Base-by-base conservation (phyloP, 2,888 invertebrate genomes). In the Platerodrilus igneus region DNA sequence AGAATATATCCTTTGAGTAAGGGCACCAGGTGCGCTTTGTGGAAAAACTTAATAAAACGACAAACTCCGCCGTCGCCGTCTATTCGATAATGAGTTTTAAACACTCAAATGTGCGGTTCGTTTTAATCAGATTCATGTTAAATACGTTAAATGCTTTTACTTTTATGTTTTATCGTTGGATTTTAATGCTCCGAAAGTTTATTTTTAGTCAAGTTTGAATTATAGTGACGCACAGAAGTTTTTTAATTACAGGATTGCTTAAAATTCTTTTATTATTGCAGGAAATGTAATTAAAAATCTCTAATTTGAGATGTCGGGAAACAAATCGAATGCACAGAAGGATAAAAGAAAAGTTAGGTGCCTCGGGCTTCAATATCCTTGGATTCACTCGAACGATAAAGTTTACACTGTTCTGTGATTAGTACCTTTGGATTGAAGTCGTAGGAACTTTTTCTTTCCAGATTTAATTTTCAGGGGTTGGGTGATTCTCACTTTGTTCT, bases 11-110 rank as follows among this genome's bases (percentile, higher is more conserved):
- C 21, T 39, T 29, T 30, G 35, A 44, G 32, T 33, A 44, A 41
- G 42, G 32, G 36, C 37, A 48, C 38, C 59, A 59, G 59, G 58
- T 59, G 58, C 50, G 52, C 50, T 48, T 41, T 39, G 43, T 40
- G 39, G 52, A 53, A 60, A 56, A 59, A 60, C 51, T 57, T 57
- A 60, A 59, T 60, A 57, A 58, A 55, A 53, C 51, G 47, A 38
- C 33, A 47, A 32, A 35, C 43, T 46, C 48, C 39, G 39, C 22
- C 35, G 22, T 28, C 45, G 30, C 31, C n/a, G n/a, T n/a, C n/a
- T n/a, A n/a, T n/a, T n/a, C n/a, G n/a, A 42, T 48, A 58, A 56
- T 50, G 55, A 53, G 44, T 57, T 52, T 54, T 47, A 45, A 55
- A 45, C 52, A 48, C 43, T 50, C 39, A 52, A 58, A 55, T 50